phyloP scores from a whole-genome alignment of 2,888 invertebrate species.

The Cerceris ruficornis region DNA sequence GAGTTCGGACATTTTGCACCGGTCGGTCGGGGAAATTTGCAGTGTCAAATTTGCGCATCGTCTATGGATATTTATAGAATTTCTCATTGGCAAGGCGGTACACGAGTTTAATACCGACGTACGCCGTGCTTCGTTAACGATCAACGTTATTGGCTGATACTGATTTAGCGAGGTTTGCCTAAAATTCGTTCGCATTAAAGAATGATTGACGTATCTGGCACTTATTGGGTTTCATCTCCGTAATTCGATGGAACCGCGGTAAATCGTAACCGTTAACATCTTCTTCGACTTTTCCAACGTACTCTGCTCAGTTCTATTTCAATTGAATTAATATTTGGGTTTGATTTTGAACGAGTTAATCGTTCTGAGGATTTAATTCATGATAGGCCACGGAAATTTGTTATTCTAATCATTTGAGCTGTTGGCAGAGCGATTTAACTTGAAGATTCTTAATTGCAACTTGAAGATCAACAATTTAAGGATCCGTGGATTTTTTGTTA shows the following conservation, averaged over 20 bases:
- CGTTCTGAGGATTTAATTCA: too few species aligned
- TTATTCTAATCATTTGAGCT: too few species aligned
- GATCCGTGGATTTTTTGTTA: too few species aligned
- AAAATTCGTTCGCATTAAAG: conserved; percentile 59
- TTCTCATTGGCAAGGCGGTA: conserved; percentile 60
- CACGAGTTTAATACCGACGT: conserved; percentile 57
- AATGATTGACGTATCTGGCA: conserved; percentile 60
- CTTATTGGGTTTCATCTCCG: conserved; percentile 49
- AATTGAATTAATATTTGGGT: not conserved
- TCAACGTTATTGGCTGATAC: conserved; percentile 61
- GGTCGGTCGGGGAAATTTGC: conserved; percentile 20
- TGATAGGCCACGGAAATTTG: too few species aligned
- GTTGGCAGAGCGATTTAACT: too few species aligned
- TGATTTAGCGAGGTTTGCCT: conserved; percentile 46
- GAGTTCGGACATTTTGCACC: not conserved
- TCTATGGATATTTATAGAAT: conserved; percentile 60
- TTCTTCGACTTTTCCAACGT: not conserved
- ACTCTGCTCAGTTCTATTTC: not conserved
- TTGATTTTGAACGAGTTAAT: too few species aligned
- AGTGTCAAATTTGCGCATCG: conserved; percentile 34
- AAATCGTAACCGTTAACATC: not conserved
- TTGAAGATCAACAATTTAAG: too few species aligned
- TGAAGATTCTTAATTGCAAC: too few species aligned
- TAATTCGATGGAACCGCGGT: conserved; percentile 16
- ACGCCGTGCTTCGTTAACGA: conserved; percentile 60